Base-by-base conservation (phyloP, 1,140 invertebrate species). In the Drosophila nigrodunni region DNA sequence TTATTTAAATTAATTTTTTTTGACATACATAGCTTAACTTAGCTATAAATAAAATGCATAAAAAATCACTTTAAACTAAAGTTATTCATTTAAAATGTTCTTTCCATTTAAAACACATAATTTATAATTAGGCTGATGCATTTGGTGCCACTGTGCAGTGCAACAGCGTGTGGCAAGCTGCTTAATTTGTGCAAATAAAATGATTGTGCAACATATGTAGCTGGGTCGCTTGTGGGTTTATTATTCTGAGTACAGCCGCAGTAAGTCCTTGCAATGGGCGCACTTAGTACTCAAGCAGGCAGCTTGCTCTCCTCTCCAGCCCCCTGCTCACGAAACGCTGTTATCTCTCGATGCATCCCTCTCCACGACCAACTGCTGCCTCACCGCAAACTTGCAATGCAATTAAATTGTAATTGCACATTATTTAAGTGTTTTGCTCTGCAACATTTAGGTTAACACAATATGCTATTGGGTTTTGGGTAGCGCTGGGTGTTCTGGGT, bases 101-200 rank as follows among this genome's bases (percentile, higher is more conserved):
- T 7, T 18, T 47, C 9, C 18, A 5, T 54, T 7, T 54, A 1
- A 54, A 18, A 37, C 35, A 30, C 6, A 30, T 21, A 41, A 11
- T 25, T 44, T 3, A 41, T 58, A 44, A 43, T 30, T 52, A 49
- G 18, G 10, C 11, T 11, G 41, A 6, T 2, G 11, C 6, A n/a
- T 1, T 6, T 43, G 7, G 10, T 13, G 18, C 49, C 78, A 83
- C 79, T 74, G 83, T 87, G 60, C 65, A n/a, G 41, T 41, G 41
- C 57, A 43, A 44, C 39, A 69, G 62, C 43, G 44, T 49, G 66
- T 61, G 60, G 62, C 47, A 50, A 80, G 67, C 47, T 88, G 80
- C 70, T 89, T 88, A 88, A 88, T 89, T 88, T 70, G 70, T 78
- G 80, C 85, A 88, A 88, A 88, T 88, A 88, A 88, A 88, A 88